These are phyloP conservation scores for Thysanoteuthis rhombus DNA, from an alignment of 2,888 invertebrate genomes.

Conservation along the genomic window DNA sequence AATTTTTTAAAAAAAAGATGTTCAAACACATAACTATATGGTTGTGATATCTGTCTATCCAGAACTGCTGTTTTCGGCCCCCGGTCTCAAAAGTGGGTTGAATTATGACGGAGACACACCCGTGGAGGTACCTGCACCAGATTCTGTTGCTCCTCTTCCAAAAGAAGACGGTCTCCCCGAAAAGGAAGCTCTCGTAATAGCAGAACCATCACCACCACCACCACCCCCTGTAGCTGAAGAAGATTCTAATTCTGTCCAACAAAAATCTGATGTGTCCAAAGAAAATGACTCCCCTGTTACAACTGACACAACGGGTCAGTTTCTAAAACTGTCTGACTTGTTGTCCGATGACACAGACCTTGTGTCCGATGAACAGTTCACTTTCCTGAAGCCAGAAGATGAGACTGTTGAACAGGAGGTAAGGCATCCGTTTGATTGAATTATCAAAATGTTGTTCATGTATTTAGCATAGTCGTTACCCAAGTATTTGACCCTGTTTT, in stretches of 20 bases:
- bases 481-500: too few species aligned
- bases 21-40: background rate
- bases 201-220: background rate
- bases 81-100: constrained; percentile 74
- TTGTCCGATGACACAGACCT: constrained; percentile 49
- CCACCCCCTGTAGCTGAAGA: background rate
- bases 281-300: constrained; percentile 13
- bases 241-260: background rate
- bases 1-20: background rate
- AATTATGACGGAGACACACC: constrained; percentile 67
- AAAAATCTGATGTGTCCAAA: background rate
- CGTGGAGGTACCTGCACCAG: constrained; percentile 69
- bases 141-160: constrained; percentile 63
- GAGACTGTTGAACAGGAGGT: background rate
- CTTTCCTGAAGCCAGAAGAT: background rate
- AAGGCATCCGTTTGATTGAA: background rate
- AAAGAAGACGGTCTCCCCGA: background rate
- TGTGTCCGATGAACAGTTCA: constrained; percentile 35
- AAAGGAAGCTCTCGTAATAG: background rate
- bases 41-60: constrained; percentile 40
- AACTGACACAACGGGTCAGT: constrained; percentile 18
- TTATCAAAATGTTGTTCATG: background rate
- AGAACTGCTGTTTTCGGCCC: constrained; percentile 75
- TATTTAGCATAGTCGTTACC: too few species aligned
- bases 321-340: constrained; percentile 43